These are phyloP conservation scores for Acanthurus tractus DNA, from an alignment of 2,797 vertebrate genomes.

Conservation along the genomic window DNA sequence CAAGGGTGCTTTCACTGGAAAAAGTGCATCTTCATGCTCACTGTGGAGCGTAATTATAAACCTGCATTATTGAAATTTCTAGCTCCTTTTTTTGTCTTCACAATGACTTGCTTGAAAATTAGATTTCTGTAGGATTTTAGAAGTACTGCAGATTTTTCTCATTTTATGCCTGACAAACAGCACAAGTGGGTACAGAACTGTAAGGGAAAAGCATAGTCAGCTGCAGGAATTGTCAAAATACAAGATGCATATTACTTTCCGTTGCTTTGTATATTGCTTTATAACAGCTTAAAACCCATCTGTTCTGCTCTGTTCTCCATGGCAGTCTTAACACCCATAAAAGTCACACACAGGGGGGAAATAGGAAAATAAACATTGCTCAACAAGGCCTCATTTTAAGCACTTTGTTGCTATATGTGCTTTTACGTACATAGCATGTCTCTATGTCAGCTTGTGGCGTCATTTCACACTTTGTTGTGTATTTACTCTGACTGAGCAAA, in stretches of 20 bases:
- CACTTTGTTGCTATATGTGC: constrained; percentile 42
- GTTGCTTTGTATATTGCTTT: constrained; percentile 11
- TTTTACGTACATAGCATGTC: constrained; percentile 39
- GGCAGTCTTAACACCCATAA: constrained; percentile 43
- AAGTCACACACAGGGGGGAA: constrained; percentile 54
- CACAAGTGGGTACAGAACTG: background rate
- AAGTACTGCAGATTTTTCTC: background rate
- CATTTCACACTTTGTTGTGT: constrained; percentile 24
- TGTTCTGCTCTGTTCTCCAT: constrained; percentile 20
- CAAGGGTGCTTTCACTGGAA: background rate
- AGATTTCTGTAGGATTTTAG: constrained; percentile 11
- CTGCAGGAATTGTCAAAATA: background rate
- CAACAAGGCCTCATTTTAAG: constrained; percentile 46
- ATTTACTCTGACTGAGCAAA: constrained; percentile 10
- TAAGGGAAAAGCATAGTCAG: background rate
- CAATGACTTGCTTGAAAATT: constrained; percentile 20
- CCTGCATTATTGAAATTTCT: constrained; percentile 39
- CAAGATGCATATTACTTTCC: constrained; percentile 1
- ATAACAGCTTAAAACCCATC: constrained; percentile 13
- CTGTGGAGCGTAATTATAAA: constrained; percentile 39
- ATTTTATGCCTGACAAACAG: constrained; percentile 30
- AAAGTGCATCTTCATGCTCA: constrained; percentile 32
- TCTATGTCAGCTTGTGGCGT: constrained; percentile 11
- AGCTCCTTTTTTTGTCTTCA: background rate
- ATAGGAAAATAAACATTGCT: constrained; percentile 64